Conservation (phyloP, 2,888 invertebrate genomes). For the Arctia plantaginis region DNA sequence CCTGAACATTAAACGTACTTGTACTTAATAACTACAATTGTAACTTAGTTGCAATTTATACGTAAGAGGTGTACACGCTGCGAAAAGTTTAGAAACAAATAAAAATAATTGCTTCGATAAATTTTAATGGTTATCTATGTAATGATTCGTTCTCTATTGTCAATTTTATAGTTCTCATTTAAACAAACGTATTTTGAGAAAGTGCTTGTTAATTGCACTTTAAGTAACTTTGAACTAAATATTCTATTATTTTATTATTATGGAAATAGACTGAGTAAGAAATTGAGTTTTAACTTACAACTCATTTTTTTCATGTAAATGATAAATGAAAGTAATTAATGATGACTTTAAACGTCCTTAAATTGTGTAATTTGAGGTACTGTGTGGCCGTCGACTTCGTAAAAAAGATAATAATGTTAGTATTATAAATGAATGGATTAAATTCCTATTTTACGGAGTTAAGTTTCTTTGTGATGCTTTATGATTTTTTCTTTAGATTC, state of each 20-base stretch:
- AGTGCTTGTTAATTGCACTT: constrained; percentile 20
- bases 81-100: neutral
- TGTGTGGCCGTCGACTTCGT: neutral
- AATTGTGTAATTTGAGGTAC: neutral
- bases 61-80: neutral
- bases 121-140: neutral
- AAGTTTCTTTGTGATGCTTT: neutral
- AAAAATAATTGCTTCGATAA: neutral
- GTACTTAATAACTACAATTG: too few relatives aligned
- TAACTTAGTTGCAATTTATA: neutral
- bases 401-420: neutral
- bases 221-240: constrained; percentile 21
- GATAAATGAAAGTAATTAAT: neutral
- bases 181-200: neutral
- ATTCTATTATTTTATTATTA: neutral
- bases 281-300: neutral
- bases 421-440: neutral
- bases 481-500: too few relatives aligned
- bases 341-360: neutral
- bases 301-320: neutral
- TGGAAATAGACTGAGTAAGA: neutral
- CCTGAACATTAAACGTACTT: neutral
- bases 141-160: neutral
- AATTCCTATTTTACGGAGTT: neutral
- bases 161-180: neutral